Base-by-base conservation (phyloP, 2,888 invertebrate genomes). In the Cephus pulcher region DNA sequence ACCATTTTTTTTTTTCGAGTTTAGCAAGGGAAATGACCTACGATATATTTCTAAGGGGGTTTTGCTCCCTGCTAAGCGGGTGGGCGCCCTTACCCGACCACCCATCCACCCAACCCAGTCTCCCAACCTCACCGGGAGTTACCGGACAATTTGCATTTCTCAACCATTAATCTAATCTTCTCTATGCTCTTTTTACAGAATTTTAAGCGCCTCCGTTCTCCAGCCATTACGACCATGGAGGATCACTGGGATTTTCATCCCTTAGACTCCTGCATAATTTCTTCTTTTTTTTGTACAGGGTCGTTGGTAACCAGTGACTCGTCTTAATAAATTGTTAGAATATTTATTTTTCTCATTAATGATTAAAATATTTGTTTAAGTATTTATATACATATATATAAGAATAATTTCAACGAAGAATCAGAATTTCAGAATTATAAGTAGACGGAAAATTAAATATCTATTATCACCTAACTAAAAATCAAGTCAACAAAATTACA, bases 1-100 rank as follows among this genome's bases (percentile, higher is more conserved):
- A 84, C 83, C 83, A 83, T 86, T 88, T 88, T 88, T 88, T 30
- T 87, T 84, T 83, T 86, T 84, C 86, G 87, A 89, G 86, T 90
- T 90, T 90, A 90, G 89, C 90, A 90, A 90, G 89, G 89, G 89
- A 90, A 90, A 90, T 90, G 88, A 89, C 89, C 89, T 90, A 89
- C 89, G 90, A 90, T 90, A 90, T 90, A 90, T 89, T 90, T 90
- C 89, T 89, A 89, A 90, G 89, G 89, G 88, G 85, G 88, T 90
- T 89, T 88, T 89, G 84, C 86, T 82, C 82, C 84, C 78, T 84
- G 84, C 82, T 84, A 84, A 84, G 83, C 87, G 86, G 84, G 83
- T 85, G 86, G 79, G 78, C 80, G 80, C 78, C 80, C 78, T 85
- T 56, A 56, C 23, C 15, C 40, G 15, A 6, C 86, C 86, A 84